A percentile compares a stretch with the other conserved stretches of the same genome.
Evolutionary conservation across 2,888 invertebrate genomes (phyloP).

Genomic region (Xanthorhoe designata): DNA sequence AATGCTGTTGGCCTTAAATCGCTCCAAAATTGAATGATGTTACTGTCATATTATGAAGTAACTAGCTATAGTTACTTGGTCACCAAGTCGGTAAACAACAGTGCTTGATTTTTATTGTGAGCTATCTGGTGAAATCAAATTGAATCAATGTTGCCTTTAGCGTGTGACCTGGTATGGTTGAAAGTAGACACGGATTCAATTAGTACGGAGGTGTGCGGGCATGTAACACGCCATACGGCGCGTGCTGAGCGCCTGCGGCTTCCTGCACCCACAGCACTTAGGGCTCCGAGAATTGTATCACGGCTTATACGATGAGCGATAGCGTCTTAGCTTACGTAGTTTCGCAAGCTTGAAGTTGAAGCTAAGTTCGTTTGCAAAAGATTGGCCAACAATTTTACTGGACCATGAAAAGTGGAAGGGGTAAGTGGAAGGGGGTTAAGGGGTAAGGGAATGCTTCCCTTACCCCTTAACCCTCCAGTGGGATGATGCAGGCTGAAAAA

Average conservation of each 20-base stretch:
- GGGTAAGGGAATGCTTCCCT: too few species aligned
- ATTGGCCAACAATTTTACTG: too few species aligned
- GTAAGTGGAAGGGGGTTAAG: too few species aligned
- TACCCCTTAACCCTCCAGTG: too few species aligned
- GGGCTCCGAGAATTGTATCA: conserved; percentile 46
- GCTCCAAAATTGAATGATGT: neutral
- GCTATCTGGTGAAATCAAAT: conserved; percentile 14
- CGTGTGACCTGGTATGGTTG: conserved; percentile 31
- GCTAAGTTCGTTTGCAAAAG: too few species aligned
- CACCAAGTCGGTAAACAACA: too few species aligned
- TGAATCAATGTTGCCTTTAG: conserved; percentile 31
- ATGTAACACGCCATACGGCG: conserved; percentile 64
- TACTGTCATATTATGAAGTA: neutral
- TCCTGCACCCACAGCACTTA: conserved; percentile 75
- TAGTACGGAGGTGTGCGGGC: conserved; percentile 69
- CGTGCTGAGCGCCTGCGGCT: conserved; percentile 66
- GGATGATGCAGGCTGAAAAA: too few species aligned
- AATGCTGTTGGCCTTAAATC: neutral
- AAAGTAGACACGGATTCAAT: conserved; percentile 71
- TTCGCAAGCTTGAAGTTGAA: too few species aligned
- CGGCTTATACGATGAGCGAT: conserved; percentile 34
- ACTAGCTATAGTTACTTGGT: too few species aligned
- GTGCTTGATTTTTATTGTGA: neutral
- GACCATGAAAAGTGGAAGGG: too few species aligned
- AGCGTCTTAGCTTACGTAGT: conserved; percentile 33